These are phyloP conservation scores for Sorex araneus DNA, from an alignment of 2,113 vertebrate species.

Conservation along the genomic window DNA sequence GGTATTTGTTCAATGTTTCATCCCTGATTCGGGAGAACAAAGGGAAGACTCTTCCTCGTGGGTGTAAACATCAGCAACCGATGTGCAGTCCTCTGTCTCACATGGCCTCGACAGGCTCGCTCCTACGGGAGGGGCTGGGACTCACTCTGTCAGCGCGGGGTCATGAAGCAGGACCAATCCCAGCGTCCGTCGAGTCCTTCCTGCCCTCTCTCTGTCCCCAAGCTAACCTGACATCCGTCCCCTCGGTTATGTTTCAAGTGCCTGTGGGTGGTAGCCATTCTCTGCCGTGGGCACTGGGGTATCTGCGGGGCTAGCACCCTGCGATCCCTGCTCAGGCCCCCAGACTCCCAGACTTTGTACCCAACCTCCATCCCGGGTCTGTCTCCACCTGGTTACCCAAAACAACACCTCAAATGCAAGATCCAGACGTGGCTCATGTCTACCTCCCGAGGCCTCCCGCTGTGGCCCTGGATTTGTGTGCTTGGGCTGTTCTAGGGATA, in stretches of 20 bases:
- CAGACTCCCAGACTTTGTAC: neutral
- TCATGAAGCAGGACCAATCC: neutral
- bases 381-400: neutral
- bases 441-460: neutral
- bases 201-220: neutral
- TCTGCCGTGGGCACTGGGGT: neutral
- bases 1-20: slow-evolving; percentile 43
- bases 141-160: neutral
- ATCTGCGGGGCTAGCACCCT: too few relatives aligned
- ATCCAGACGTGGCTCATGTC: neutral
- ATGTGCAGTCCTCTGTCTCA: neutral
- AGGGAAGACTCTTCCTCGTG: neutral
- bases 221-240: neutral
- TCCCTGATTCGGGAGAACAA: slow-evolving; percentile 47
- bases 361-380: neutral
- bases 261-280: neutral
- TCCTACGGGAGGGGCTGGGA: neutral
- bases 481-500: neutral
- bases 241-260: neutral
- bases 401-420: neutral
- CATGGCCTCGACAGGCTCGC: rapidly evolving
- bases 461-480: neutral
- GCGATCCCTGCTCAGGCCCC: neutral
- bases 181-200: neutral
- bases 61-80: neutral